phyloP scores from a whole-genome alignment of 92 coral and sea anemone species.

The Heliopora coerulea region DNA sequence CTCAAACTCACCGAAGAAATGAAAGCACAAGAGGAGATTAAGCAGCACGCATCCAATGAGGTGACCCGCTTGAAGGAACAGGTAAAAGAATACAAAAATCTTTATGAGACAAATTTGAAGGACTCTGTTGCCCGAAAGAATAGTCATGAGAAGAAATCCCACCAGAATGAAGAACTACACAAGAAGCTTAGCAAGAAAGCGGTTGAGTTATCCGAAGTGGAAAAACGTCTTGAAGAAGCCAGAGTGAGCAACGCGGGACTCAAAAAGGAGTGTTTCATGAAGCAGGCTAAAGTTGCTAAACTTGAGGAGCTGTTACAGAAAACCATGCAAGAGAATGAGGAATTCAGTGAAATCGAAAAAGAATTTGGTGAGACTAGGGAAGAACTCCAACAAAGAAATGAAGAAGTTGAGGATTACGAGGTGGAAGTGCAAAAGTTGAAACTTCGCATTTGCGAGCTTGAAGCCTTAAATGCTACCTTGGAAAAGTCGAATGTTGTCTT shows the following conservation, averaged over 20 bases:
- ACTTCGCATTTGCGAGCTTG: conserved; percentile 18
- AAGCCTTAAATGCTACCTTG: background rate
- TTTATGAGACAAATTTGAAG: conserved; percentile 22
- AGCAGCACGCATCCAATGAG: background rate
- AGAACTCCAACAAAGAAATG: background rate
- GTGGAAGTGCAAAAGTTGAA: conserved; percentile 16
- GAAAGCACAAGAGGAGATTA: conserved; percentile 1
- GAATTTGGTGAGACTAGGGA: background rate
- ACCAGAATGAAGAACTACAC: conserved; percentile 12
- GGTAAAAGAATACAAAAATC: conserved; percentile 11
- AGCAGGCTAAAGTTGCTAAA: conserved; percentile 14
- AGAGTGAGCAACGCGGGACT: conserved; percentile 5
- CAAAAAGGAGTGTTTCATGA: conserved; percentile 15
- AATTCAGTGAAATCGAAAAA: background rate
- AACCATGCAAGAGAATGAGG: conserved; percentile 11
- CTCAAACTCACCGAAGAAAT: conserved; percentile 24
- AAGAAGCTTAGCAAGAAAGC: conserved; percentile 26
- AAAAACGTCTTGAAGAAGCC: conserved; percentile 24
- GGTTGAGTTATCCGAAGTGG: conserved; percentile 31
- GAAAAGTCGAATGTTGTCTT: conserved; percentile 14
- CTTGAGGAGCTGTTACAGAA: conserved; percentile 23
- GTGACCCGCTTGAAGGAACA: conserved; percentile 9
- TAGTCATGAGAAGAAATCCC: conserved; percentile 20
- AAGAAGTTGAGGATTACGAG: conserved; percentile 16
- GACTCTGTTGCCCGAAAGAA: conserved; percentile 10